Evolutionary conservation across 2,113 vertebrate genomes (phyloP).

Genomic region (Corythaixoides concolor): DNA sequence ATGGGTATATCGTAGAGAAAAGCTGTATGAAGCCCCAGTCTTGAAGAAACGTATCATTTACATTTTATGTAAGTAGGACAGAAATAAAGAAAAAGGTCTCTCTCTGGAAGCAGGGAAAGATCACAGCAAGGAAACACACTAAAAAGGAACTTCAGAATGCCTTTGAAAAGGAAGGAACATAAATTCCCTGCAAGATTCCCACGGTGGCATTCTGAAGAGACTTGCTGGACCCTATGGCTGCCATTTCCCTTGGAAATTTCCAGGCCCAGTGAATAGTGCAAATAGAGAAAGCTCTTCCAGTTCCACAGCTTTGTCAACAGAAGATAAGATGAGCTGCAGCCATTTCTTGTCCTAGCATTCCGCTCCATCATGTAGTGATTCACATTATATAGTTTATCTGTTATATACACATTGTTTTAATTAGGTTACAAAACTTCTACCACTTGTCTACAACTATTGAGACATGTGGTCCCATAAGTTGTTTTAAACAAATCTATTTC

Average conservation of each 20-base stretch:
- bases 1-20: not conserved
- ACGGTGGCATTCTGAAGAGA: not conserved
- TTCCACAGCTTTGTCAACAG: not conserved
- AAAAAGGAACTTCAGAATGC: not conserved
- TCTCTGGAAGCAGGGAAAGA: not conserved
- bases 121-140: not conserved
- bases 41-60: not conserved
- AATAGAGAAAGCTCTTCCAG: not conserved
- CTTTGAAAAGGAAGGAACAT: not conserved
- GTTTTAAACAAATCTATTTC: not conserved
- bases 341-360: not conserved
- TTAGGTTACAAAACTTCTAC: not conserved
- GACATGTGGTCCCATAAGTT: not conserved
- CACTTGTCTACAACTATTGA: not conserved
- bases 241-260: not conserved
- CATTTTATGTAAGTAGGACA: not conserved
- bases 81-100: not conserved
- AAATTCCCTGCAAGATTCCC: not conserved
- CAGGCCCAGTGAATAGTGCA: not conserved
- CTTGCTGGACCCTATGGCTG: not conserved
- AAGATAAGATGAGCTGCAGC: not conserved
- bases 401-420: not conserved
- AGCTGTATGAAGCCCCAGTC: not conserved
- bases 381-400: not conserved
- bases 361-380: not conserved